These are phyloP conservation scores for Scarus forsteni DNA, from an alignment of 2,797 vertebrate species.

Conservation along the genomic window DNA sequence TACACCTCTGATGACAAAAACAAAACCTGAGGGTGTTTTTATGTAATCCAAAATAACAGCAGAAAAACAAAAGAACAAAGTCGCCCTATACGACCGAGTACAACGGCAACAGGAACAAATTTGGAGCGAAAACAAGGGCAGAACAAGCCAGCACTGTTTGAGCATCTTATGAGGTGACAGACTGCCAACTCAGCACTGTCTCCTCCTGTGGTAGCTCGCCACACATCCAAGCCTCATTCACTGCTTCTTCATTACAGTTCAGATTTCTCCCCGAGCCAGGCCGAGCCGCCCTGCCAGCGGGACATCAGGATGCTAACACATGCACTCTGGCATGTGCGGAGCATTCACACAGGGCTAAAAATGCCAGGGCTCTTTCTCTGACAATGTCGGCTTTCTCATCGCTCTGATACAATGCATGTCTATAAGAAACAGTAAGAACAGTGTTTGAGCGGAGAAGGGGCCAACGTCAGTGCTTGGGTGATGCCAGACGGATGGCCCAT, in stretches of 20 bases:
- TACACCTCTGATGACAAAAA: conserved; percentile 25
- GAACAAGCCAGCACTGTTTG: conserved; percentile 49
- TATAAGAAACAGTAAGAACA: conserved; percentile 9
- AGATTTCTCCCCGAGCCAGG: conserved; percentile 44
- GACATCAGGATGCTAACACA: conserved; percentile 61
- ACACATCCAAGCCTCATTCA: conserved; percentile 59
- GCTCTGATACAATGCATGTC: conserved; percentile 26
- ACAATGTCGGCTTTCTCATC: conserved; percentile 36
- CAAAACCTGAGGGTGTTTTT: conserved; percentile 33
- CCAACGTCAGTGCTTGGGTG: background rate
- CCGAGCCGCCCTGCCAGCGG: conserved; percentile 48
- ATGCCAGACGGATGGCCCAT: conserved; percentile 4
- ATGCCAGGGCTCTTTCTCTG: conserved; percentile 26
- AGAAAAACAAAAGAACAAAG: conserved; percentile 36
- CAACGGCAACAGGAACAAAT: conserved; percentile 17
- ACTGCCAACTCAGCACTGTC: conserved; percentile 66
- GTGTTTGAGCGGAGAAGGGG: conserved; percentile 11
- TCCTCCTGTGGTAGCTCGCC: conserved; percentile 44
- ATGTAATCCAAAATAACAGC: conserved; percentile 25
- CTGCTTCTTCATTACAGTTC: conserved; percentile 57
- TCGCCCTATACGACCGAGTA: conserved; percentile 4
- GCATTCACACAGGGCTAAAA: conserved; percentile 46
- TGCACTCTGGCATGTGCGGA: conserved; percentile 50
- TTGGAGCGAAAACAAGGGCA: conserved; percentile 39
- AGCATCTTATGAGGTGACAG: conserved; percentile 62